Conservation (phyloP, 2,797 vertebrate species). For the Poecilia gillii region DNA sequence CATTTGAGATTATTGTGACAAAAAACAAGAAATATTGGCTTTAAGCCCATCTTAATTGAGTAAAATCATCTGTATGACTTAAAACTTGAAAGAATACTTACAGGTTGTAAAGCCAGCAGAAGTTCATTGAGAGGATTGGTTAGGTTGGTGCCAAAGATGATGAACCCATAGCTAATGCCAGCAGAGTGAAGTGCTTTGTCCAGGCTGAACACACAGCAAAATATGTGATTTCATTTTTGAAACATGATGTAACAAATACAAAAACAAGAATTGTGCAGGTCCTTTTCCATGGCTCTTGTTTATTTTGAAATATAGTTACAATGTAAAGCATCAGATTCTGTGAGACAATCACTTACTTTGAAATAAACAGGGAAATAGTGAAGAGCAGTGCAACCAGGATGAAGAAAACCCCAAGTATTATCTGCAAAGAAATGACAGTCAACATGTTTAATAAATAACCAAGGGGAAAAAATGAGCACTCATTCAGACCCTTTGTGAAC, state of each 20-base stretch:
- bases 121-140: conserved; percentile 98
- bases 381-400: conserved; percentile 95
- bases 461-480: background rate
- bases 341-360: conserved; percentile 90
- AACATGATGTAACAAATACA: background rate
- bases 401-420: conserved; percentile 92
- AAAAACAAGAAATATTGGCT: conserved; percentile 41
- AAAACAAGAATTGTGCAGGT: background rate
- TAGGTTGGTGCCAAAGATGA: conserved; percentile 95
- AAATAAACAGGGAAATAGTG: conserved; percentile 92
- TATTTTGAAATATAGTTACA: background rate
- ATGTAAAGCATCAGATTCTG: background rate
- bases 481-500: conserved; percentile 7
- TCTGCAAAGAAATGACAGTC: conserved; percentile 74
- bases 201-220: conserved; percentile 81
- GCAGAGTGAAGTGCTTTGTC: conserved; percentile 98
- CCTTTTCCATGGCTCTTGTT: background rate
- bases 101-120: conserved; percentile 91
- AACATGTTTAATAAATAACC: conserved; percentile 4
- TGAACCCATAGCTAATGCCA: conserved; percentile 94
- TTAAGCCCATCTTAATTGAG: conserved; percentile 55
- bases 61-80: conserved; percentile 39
- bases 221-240: background rate
- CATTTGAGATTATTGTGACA: conserved; percentile 46
- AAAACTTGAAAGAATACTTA: conserved; percentile 80